Conservation (phyloP, 2,113 vertebrate genomes). For the Barbus barbus region DNA sequence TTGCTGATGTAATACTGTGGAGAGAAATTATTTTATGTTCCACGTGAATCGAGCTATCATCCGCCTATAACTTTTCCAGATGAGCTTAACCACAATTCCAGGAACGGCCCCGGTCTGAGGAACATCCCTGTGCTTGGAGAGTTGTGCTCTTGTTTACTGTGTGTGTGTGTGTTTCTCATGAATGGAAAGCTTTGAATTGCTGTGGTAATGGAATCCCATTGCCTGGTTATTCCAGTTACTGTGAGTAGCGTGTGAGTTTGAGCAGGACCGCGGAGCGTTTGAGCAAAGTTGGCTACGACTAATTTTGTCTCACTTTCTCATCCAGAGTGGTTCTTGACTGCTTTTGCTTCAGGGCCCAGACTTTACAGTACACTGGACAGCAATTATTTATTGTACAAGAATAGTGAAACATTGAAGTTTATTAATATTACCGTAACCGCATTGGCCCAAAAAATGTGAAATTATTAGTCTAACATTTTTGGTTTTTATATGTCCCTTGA, state of each 20-base stretch:
- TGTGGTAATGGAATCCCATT: constrained; percentile 15
- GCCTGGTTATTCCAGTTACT: constrained; percentile 16
- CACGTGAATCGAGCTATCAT: constrained; percentile 11
- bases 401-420: background rate
- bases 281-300: background rate
- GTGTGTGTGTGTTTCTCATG: background rate
- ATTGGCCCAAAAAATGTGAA: background rate
- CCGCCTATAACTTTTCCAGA: constrained; percentile 13
- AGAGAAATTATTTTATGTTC: constrained; percentile 13
- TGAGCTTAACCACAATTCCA: constrained; percentile 16
- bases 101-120: background rate
- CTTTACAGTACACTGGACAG: background rate
- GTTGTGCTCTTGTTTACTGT: constrained; percentile 6
- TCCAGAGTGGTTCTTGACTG: background rate
- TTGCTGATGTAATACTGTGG: constrained; percentile 22
- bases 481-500: background rate
- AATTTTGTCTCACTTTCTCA: background rate
- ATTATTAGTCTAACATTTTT: background rate
- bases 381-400: too few relatives aligned
- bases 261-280: too few relatives aligned
- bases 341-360: background rate
- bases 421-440: background rate
- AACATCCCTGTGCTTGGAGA: constrained; percentile 11
- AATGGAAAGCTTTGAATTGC: constrained; percentile 20
- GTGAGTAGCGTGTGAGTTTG: background rate